Percentiles rank a stretch among this genome's conserved stretches.
These are phyloP conservation scores for Temnopleurus reevesii DNA, from an alignment of 53 echinoderm and acorn worm species.

Conservation along the genomic window DNA sequence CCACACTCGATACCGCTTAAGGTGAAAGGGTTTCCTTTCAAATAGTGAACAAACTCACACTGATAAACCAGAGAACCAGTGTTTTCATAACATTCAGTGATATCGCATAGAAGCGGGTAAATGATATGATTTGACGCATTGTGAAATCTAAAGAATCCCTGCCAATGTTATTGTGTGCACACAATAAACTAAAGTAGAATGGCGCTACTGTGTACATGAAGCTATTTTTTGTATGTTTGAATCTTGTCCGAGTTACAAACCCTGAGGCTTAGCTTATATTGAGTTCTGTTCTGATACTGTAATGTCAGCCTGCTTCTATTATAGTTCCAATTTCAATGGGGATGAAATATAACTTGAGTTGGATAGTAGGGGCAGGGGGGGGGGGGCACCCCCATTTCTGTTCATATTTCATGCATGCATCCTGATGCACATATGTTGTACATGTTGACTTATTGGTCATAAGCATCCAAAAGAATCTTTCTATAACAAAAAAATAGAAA, in stretches of 20 bases:
- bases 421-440: neutral
- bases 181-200: neutral
- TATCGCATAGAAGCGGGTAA: constrained; percentile 33
- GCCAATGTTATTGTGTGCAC: constrained; percentile 9
- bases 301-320: neutral
- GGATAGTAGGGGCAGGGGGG: too few relatives aligned
- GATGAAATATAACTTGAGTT: too few relatives aligned
- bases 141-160: constrained; percentile 7
- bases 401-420: neutral
- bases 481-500: too few relatives aligned
- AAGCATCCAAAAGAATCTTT: too few relatives aligned
- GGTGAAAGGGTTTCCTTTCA: constrained; percentile 17
- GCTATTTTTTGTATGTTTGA: neutral
- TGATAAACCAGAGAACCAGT: neutral
- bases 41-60: neutral
- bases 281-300: neutral
- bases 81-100: constrained; percentile 52
- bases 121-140: constrained; percentile 54
- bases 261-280: neutral
- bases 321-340: too few relatives aligned
- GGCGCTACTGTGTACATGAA: neutral
- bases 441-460: too few relatives aligned
- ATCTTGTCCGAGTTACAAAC: neutral
- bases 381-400: too few relatives aligned
- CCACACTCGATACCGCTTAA: constrained; percentile 9